Evolutionary conservation across 2,113 vertebrate species (phyloP).

Genomic region (Siphamia tubifer): DNA sequence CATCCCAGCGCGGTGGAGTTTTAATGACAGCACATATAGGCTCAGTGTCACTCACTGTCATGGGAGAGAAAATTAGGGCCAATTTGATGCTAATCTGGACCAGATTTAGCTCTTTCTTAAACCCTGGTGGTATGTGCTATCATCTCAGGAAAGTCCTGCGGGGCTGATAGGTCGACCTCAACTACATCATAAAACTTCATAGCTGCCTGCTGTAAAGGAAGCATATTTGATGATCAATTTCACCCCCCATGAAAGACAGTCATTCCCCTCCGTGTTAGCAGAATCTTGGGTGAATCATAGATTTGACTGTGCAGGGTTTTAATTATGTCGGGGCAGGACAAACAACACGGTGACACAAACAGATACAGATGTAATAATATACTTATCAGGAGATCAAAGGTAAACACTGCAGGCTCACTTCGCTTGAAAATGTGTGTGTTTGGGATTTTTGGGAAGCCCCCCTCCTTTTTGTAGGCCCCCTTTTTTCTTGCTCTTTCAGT

Average conservation of each 20-base stretch:
- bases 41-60: slow-evolving; percentile 70
- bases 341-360: slow-evolving; percentile 34
- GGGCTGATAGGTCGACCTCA: slow-evolving; percentile 20
- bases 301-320: slow-evolving; percentile 8
- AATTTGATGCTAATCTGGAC: slow-evolving; percentile 71
- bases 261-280: slow-evolving; percentile 15
- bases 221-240: slow-evolving; percentile 48
- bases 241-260: slow-evolving; percentile 30
- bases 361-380: slow-evolving; percentile 36
- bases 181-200: slow-evolving; percentile 31
- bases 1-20: slow-evolving; percentile 62
- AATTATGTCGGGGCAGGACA: not conserved
- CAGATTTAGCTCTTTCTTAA: slow-evolving; percentile 57
- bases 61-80: slow-evolving; percentile 66
- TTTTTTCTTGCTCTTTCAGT: slow-evolving; percentile 38
- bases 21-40: slow-evolving; percentile 68
- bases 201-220: slow-evolving; percentile 19
- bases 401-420: not conserved
- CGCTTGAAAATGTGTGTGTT: not conserved
- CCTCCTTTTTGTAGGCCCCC: not conserved
- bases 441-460: slow-evolving; percentile 33
- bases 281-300: slow-evolving; percentile 26
- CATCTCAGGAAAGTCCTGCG: slow-evolving; percentile 38
- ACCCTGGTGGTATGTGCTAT: slow-evolving; percentile 23
- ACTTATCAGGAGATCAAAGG: slow-evolving; percentile 2